These are phyloP conservation scores for Eupelmus urozonus DNA, from an alignment of 2,888 invertebrate genomes.

Conservation along the genomic window DNA sequence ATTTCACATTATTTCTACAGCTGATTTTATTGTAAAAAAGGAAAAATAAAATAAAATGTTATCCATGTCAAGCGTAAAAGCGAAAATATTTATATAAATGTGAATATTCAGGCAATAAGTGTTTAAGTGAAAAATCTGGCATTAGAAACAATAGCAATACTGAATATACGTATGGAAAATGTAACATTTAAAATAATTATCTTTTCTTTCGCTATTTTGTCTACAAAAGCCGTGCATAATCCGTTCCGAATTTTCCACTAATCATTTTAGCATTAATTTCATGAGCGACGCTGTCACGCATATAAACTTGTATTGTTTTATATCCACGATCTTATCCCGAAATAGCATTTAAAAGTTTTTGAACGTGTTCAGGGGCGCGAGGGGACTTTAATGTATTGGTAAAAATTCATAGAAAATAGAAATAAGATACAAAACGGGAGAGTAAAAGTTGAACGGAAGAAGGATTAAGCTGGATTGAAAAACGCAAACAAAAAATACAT, in stretches of 20 bases:
- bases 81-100: background rate
- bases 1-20: too few relatives aligned
- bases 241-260: background rate
- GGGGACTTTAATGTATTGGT: background rate
- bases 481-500: constrained; percentile 7
- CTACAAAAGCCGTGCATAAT: background rate
- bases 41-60: background rate
- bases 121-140: constrained; percentile 16
- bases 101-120: constrained; percentile 35
- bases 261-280: constrained; percentile 37
- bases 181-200: constrained; percentile 4
- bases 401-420: too few relatives aligned
- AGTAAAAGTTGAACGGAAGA: background rate
- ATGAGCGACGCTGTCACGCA: background rate
- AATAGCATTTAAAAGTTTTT: constrained; percentile 35
- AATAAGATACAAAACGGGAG: background rate
- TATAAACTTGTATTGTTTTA: constrained; percentile 43
- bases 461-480: background rate
- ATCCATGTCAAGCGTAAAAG: background rate
- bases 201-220: background rate
- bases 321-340: constrained; percentile 34
- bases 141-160: constrained; percentile 20
- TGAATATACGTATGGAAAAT: constrained; percentile 24
- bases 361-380: constrained; percentile 19
- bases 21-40: too few relatives aligned